Percentiles rank a stretch among this genome's conserved stretches.
These are phyloP conservation scores for Capitella teleta DNA, from an alignment of 1,140 invertebrate species.

Conservation along the genomic window DNA sequence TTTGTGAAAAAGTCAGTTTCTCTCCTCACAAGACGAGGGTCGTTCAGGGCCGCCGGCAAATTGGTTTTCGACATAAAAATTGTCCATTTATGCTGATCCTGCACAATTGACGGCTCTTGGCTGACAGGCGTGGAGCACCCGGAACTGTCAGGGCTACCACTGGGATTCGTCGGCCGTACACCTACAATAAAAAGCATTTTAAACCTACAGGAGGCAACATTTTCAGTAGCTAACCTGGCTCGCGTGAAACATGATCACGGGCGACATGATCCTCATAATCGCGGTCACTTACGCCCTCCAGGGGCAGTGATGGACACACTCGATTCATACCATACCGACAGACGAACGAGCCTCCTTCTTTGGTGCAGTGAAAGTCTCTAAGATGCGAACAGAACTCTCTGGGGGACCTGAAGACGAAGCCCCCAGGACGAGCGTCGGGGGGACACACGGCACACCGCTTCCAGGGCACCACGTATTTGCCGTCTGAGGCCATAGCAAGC, in stretches of 20 bases:
- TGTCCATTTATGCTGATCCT: slow-evolving; percentile 45
- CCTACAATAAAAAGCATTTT: not conserved
- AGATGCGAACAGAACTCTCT: slow-evolving; percentile 56
- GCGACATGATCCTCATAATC: slow-evolving; percentile 79
- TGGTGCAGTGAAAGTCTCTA: slow-evolving; percentile 66
- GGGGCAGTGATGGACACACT: slow-evolving; percentile 70
- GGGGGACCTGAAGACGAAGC: slow-evolving; percentile 31
- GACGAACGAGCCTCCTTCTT: slow-evolving; percentile 76
- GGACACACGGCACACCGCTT: slow-evolving; percentile 25
- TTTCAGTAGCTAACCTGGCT: not conserved
- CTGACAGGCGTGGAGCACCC: too few relatives aligned
- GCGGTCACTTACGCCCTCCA: slow-evolving; percentile 75
- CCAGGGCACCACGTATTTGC: slow-evolving; percentile 22
- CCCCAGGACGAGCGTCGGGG: not conserved
- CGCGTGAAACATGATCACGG: slow-evolving; percentile 56
- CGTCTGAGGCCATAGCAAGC: too few relatives aligned
- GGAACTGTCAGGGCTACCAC: not conserved
- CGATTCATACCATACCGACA: slow-evolving; percentile 81
- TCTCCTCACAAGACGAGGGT: slow-evolving; percentile 69
- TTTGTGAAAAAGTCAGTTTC: slow-evolving; percentile 79
- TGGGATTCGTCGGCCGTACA: not conserved
- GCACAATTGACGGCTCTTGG: slow-evolving; percentile 34
- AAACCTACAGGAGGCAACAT: not conserved
- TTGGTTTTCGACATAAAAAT: slow-evolving; percentile 57
- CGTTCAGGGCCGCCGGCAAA: slow-evolving; percentile 88